Percentiles rank a stretch among this genome's conserved stretches.
These are phyloP conservation scores for Drosophila kurseongensis DNA, from an alignment of 1,140 invertebrate genomes.

Conservation along the genomic window DNA sequence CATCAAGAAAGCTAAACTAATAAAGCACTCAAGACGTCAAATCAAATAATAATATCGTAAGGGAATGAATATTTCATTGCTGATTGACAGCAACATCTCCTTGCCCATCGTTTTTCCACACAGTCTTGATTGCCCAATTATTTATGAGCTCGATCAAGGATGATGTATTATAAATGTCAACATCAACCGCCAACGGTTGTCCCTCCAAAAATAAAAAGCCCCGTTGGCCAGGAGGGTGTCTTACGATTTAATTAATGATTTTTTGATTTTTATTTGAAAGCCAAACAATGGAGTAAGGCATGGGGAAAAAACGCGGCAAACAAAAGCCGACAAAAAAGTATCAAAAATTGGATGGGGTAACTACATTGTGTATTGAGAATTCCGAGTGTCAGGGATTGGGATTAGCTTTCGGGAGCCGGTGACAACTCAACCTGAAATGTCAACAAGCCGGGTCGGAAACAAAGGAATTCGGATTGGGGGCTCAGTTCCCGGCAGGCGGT, in stretches of 20 bases:
- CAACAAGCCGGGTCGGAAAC: slow-evolving; percentile 23
- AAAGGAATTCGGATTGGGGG: slow-evolving; percentile 16
- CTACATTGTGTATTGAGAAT: background rate
- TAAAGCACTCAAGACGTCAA: slow-evolving; percentile 37
- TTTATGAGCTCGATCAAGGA: slow-evolving; percentile 51
- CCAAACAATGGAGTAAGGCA: slow-evolving; percentile 12
- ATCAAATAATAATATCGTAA: slow-evolving; percentile 34
- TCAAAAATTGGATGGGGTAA: background rate
- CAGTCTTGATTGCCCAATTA: slow-evolving; percentile 45
- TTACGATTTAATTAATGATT: slow-evolving; percentile 67
- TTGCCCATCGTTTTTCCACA: background rate
- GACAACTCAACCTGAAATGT: slow-evolving; percentile 53
- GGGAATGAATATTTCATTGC: slow-evolving; percentile 46
- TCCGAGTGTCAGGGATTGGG: slow-evolving; percentile 3
- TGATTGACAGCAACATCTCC: slow-evolving; percentile 37
- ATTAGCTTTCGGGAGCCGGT: background rate
- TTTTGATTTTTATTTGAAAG: slow-evolving; percentile 61
- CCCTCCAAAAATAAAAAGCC: background rate
- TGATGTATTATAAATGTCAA: slow-evolving; percentile 66
- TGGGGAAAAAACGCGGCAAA: background rate
- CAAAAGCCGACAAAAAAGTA: slow-evolving; percentile 3
- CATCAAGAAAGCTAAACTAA: slow-evolving; percentile 3
- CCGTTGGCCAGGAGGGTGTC: slow-evolving; percentile 1
- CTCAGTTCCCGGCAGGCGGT: slow-evolving; percentile 25
- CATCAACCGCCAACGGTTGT: slow-evolving; percentile 26